A percentile compares a stretch with the other conserved stretches of the same genome.
Conservation (phyloP, 2,888 invertebrate species). For the Platerodrilus igneus region DNA sequence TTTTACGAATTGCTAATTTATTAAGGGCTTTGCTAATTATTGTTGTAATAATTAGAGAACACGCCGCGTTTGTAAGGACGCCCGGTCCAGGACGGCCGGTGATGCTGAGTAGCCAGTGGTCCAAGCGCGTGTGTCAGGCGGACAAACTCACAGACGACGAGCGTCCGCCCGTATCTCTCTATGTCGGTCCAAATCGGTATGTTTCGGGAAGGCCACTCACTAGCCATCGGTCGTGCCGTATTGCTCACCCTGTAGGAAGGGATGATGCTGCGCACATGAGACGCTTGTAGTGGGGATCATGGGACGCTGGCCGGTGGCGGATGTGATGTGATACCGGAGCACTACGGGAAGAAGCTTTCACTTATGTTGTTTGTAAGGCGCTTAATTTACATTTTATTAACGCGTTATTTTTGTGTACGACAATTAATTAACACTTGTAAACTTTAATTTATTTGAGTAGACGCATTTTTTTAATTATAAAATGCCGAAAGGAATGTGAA, state of each 20-base stretch:
- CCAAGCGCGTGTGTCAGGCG: conserved; percentile 48
- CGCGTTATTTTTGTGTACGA: too few relatives aligned
- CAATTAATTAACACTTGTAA: too few relatives aligned
- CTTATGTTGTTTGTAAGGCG: too few relatives aligned
- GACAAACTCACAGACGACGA: conserved; percentile 37
- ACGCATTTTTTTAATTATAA: too few relatives aligned
- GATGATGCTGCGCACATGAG: conserved; percentile 46
- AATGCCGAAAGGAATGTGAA: too few relatives aligned
- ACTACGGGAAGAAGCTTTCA: conserved; percentile 35
- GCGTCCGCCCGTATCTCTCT: conserved; percentile 37
- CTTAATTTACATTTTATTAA: too few relatives aligned
- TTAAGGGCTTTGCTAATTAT: not conserved
- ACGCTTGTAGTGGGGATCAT: conserved; percentile 37
- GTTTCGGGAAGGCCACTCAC: conserved; percentile 46
- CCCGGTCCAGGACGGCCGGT: conserved; percentile 35
- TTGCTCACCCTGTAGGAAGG: conserved; percentile 51
- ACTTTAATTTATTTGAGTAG: too few relatives aligned
- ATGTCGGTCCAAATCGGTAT: conserved; percentile 33
- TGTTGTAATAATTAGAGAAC: too few relatives aligned
- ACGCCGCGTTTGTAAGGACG: conserved; percentile 23
- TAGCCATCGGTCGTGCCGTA: conserved; percentile 57
- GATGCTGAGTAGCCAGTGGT: conserved; percentile 48
- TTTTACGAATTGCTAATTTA: not conserved
- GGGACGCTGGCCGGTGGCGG: conserved; percentile 34
- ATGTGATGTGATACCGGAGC: conserved; percentile 38